Evolutionary conservation across 2,797 vertebrate genomes (phyloP), one percentile per base, ranked within the genome.

Genomic region (Esox masquinongy): DNA sequence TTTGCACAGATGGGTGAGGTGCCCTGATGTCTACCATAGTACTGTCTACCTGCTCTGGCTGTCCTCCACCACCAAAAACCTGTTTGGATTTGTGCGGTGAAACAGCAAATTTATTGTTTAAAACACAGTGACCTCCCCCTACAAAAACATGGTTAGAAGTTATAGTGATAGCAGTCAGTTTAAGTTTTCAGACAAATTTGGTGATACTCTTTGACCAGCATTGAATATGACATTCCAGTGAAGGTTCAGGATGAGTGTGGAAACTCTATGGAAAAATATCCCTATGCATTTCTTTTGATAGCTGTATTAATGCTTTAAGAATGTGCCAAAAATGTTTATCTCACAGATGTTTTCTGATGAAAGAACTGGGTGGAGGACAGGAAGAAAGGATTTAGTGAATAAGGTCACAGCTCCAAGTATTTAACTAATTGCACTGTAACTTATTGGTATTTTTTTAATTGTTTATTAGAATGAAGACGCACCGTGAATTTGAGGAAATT

Each of bases 341-440:
- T 47, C 17, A 53, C 82, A 73, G 68, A 66, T 74, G 78, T 79
- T 82, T 88, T 82, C 31, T 56, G 29, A 64, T 59, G n/a, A 39
- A 36, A 68, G 67, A 39, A 36, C 39, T 68, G 34, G 67, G 7
- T 74, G 76, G 1, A 73, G 1, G 19, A 39, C 14, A 80, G 74
- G n/a, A 2, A 76, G 67, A 74, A 69, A 67, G 70, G 68, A 50
- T 72, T 64, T 79, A n/a, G 73, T 79, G 77, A 67, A 59, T 1
- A 77, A 63, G 84, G 76, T 47, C 63, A 73, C 72, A 71, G 75
- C 79, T 83, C 70, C 81, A 80, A 77, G 81, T 84, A 77, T 90
- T 88, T 90, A 75, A 79, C 63, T 76, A 89, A 88, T 88, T 92
- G 91, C 91, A 93, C 91, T 93, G 91, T 92, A 92, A 93, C 92